Base-by-base conservation (phyloP, 1,140 invertebrate species). In the Oedothorax gibbosus region DNA sequence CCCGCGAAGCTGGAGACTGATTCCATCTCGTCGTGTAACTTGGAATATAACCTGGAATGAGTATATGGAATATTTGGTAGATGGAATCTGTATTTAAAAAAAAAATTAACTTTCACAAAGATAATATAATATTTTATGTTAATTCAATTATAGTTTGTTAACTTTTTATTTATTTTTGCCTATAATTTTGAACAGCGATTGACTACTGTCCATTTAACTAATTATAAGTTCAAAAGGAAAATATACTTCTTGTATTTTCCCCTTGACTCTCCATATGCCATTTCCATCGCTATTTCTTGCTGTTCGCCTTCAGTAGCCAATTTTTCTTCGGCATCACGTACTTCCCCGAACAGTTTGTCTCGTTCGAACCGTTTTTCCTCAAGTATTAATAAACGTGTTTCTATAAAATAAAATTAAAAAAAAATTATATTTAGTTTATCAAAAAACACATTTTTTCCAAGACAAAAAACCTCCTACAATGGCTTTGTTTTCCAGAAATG, bases 321-420 rank as follows among this genome's bases (percentile, higher is more conserved):
- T 75, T 57, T 21, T 35, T 75, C 20, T 15, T 75, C 14, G 0
- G 72, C 72, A 6, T 56, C 72, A 11, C 20, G 18, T 20, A 57
- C 60, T 75, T 57, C 60, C 53, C n/a, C 35, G n/a, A 57, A 49
- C 15, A 75, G 53, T 8, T 10, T 8, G 14, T 75, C 72, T 14
- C 72, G 15, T 21, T 75, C 72, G 21, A 11, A 57, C 11, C 56
- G 53, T 15, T 57, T 57, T 12, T 56, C 72, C 12, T 75, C 72
- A n/a, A 57, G 10, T 9, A 75, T 75, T 5, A 75, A 56, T 10
- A 75, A 20, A 14, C 60, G 56, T 6, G 72, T 75, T 50, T 75
- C 72, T 75, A 9, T 12, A 7, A 68, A 68, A 21, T 14, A 68
- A 35, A n/a, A n/a, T n/a, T n/a, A n/a, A n/a, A n/a, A 35, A 35